phyloP scores from a whole-genome alignment of 2,888 invertebrate species.

The Cephalotes varians region DNA sequence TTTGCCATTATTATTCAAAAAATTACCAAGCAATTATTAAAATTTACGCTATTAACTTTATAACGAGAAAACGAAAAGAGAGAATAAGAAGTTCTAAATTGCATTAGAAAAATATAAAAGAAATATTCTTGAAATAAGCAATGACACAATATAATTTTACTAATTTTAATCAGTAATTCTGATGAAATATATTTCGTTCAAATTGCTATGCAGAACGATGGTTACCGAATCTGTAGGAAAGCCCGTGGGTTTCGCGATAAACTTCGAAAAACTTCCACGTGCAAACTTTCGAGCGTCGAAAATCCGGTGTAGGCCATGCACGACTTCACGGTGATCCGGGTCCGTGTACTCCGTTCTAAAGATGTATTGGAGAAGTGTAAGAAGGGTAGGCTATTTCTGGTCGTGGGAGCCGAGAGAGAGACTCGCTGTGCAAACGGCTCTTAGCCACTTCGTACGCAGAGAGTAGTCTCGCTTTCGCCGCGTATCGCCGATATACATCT shows the following conservation, averaged over 20 bases:
- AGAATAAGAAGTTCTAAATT: not conserved
- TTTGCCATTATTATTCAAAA: not conserved
- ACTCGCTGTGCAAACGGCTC: conserved; percentile 82
- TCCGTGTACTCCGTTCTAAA: conserved; percentile 76
- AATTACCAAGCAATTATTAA: not conserved
- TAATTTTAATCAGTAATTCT: not conserved
- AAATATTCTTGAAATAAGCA: not conserved
- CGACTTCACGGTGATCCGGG: conserved; percentile 50
- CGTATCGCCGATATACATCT: conserved; percentile 81
- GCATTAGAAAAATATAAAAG: not conserved
- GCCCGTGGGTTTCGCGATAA: conserved; percentile 28
- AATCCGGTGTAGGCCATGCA: conserved; percentile 34
- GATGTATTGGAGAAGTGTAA: conserved; percentile 84
- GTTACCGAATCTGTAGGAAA: conserved; percentile 30
- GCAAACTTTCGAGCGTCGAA: not conserved
- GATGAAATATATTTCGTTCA: not conserved
- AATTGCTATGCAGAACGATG: not conserved
- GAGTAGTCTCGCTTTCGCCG: conserved; percentile 84
- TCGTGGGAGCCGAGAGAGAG: conserved; percentile 81
- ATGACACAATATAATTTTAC: not conserved
- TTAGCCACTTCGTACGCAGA: conserved; percentile 82
- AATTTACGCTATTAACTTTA: not conserved
- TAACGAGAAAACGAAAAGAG: too few relatives aligned
- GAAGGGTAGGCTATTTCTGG: conserved; percentile 85
- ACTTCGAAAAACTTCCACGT: conserved; percentile 11